A percentile compares a stretch with the other conserved stretches of the same genome.
Evolutionary conservation across 2,888 invertebrate species (phyloP).

Genomic region (Dicyrtoma fusca): DNA sequence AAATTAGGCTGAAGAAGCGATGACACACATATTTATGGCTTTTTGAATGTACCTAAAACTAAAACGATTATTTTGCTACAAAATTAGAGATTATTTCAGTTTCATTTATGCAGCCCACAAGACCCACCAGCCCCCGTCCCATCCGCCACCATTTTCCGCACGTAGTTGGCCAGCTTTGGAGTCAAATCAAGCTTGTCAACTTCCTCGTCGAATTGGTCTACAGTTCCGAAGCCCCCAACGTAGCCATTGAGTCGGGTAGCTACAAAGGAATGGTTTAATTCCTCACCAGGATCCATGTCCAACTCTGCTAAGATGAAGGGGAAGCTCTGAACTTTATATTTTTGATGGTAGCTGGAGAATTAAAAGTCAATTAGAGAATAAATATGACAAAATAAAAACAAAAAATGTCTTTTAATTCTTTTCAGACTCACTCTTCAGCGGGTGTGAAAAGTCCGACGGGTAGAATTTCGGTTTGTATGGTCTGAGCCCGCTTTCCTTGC

Average conservation of each 20-base stretch:
- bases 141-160: constrained; percentile 63
- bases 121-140: constrained; percentile 1
- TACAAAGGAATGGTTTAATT: constrained; percentile 75
- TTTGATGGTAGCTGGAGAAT: constrained; percentile 85
- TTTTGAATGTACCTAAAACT: too few relatives aligned
- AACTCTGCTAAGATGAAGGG: constrained; percentile 73
- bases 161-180: constrained; percentile 74
- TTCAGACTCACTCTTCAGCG: constrained; percentile 90
- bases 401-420: too few relatives aligned
- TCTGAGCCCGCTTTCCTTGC: constrained; percentile 61
- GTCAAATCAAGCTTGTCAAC: constrained; percentile 68
- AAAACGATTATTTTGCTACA: too few relatives aligned
- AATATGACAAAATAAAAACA: too few relatives aligned
- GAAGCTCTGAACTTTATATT: constrained; percentile 86
- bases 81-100: too few relatives aligned
- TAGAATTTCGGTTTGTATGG: constrained; percentile 76
- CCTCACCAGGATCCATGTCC: constrained; percentile 63
- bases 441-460: constrained; percentile 83
- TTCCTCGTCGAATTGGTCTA: constrained; percentile 75
- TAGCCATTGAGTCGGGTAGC: constrained; percentile 88
- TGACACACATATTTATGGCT: too few relatives aligned
- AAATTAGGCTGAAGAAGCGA: too few relatives aligned
- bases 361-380: too few relatives aligned
- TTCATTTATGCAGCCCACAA: too few relatives aligned
- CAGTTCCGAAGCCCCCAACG: constrained; percentile 75